Conservation (phyloP, 2,797 vertebrate species). For the Eremophila alpestris region DNA sequence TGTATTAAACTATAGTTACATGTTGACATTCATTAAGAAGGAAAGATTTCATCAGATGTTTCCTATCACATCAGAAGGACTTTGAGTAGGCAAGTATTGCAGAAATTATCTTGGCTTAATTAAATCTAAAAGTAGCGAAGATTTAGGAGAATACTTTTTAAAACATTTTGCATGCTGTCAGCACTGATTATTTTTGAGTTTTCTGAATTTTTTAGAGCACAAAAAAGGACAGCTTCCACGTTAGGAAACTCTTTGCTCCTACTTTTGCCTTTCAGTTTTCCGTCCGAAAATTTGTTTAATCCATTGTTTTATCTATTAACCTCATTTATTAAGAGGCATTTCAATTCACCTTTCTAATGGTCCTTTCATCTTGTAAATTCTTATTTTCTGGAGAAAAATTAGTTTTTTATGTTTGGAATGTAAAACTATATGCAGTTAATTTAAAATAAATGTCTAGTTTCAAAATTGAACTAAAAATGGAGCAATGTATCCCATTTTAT, state of each 20-base stretch:
- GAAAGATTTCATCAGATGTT: slow-evolving; percentile 8
- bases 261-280: neutral
- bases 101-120: neutral
- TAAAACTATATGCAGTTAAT: neutral
- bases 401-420: neutral
- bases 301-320: neutral
- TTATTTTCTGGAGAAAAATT: neutral
- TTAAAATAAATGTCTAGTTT: neutral
- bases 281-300: neutral
- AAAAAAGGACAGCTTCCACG: neutral
- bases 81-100: neutral
- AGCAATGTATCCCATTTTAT: neutral
- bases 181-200: neutral
- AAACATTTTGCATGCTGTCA: neutral
- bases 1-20: neutral
- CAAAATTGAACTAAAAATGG: neutral
- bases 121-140: neutral
- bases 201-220: neutral
- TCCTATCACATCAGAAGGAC: neutral
- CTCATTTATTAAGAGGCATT: neutral
- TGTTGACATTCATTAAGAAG: neutral
- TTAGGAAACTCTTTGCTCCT: neutral
- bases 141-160: neutral
- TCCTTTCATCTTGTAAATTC: neutral
- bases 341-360: neutral